These are phyloP conservation scores for Jacana jacana DNA, from an alignment of 2,113 vertebrate species.

Conservation along the genomic window DNA sequence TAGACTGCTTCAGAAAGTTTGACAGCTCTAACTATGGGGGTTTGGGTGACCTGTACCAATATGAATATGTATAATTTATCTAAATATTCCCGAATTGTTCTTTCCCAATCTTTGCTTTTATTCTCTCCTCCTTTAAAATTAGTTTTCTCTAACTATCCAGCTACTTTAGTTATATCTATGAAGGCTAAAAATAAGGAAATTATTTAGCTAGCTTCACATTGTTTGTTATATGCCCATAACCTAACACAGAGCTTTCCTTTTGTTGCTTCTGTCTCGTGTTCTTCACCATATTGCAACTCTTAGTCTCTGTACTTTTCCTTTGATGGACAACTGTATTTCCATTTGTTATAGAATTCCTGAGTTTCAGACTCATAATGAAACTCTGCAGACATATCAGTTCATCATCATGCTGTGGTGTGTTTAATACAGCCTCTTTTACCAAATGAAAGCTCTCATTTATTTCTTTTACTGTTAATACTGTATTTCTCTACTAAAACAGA, in stretches of 20 bases:
- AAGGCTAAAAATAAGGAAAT: neutral
- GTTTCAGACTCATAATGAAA: neutral
- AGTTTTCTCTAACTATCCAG: neutral
- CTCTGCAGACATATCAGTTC: neutral
- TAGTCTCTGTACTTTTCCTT: neutral
- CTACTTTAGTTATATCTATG: neutral
- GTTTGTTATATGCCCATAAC: neutral
- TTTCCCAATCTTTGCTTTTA: neutral
- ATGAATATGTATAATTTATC: neutral
- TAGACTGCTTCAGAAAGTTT: neutral
- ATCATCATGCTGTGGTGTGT: neutral
- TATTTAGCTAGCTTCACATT: neutral
- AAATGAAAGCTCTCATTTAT: neutral
- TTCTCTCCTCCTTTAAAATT: neutral
- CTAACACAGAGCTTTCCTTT: neutral
- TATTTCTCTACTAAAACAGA: neutral
- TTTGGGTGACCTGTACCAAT: neutral
- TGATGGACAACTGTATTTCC: neutral
- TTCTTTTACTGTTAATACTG: neutral
- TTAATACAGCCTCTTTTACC: neutral
- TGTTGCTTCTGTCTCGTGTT: neutral
- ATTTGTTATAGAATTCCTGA: neutral
- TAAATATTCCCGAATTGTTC: neutral
- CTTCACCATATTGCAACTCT: neutral
- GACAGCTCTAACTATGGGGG: neutral